phyloP scores from a whole-genome alignment of 2,797 vertebrate species.

The Setipinna tenuifilis region DNA sequence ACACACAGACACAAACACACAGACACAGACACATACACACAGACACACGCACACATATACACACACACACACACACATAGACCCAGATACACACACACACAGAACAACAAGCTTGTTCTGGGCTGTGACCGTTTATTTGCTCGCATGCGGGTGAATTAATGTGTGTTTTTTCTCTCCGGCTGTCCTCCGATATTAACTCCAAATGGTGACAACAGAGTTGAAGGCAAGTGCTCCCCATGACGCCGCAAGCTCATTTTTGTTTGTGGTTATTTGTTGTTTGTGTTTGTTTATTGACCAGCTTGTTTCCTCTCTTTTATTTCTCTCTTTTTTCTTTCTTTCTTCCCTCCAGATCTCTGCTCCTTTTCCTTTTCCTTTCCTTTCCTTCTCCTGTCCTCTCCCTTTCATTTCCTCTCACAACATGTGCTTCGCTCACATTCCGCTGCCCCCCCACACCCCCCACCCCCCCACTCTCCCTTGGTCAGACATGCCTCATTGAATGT shows the following conservation, averaged over 20 bases:
- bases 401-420: constrained; percentile 47
- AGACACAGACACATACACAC: constrained; percentile 25
- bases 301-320: constrained; percentile 58
- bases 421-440: constrained; percentile 58
- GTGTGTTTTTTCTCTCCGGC: constrained; percentile 43
- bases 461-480: constrained; percentile 46
- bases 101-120: constrained; percentile 11
- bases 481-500: constrained; percentile 61
- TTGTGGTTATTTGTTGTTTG: constrained; percentile 61
- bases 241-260: constrained; percentile 46
- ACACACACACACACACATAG: background rate
- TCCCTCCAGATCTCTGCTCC: constrained; percentile 28
- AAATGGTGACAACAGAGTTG: constrained; percentile 63
- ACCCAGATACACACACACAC: background rate
- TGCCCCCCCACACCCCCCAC: constrained; percentile 42
- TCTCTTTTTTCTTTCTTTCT: constrained; percentile 30
- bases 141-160: constrained; percentile 33
- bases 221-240: constrained; percentile 51
- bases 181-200: constrained; percentile 50
- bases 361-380: no score
- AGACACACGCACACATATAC: background rate
- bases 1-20: constrained; percentile 49
- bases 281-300: constrained; percentile 70
- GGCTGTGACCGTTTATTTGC: constrained; percentile 45
- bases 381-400: background rate